Evolutionary conservation across 2,797 vertebrate species (phyloP), one percentile per base, ranked within the genome.

Genomic region (Cygnus olor): DNA sequence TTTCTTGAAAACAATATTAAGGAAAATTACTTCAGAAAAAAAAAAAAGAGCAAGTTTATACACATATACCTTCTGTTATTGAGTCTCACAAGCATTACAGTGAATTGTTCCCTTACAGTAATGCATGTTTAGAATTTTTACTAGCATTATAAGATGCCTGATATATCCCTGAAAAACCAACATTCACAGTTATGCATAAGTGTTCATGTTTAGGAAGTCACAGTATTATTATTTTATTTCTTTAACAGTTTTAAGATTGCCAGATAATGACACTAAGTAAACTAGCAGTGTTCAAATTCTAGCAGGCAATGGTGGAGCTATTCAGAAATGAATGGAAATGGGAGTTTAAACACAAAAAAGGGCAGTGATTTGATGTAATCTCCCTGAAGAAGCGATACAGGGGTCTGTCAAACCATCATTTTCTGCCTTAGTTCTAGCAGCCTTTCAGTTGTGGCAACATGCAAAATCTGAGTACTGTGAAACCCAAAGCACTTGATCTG

Each of bases 361-460:
- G 10, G 2, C 1, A 1, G 51, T n/a, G 15, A 21, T 49, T 53
- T 80, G 32, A 73, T 17, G 14, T 11, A 13, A 60, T 58, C 15
- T 56, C 57, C 57, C 27, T 45, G 18, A 49, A 11, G 21, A 49
- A 32, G 15, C 73, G 78, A 28, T 1, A 15, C 0, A 0, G 2
- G 9, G 17, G 21, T 54, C 20, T 77, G n/a, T 25, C 58, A 74
- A 44, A 54, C 5, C n/a, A 17, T 19, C 21, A 1, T 6, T 24
- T 36, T 44, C 36, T 56, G 73, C 28, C 56, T 19, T 49, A 5
- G 32, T 4, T 85, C 40, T 8, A 34, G 21, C 21, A 69, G 69
- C 47, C 24, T 40, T 54, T 58, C 34, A 25, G 30, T 22, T 28
- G 0, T 0, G 18, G 36, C 74, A 64, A 71, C 40, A 24, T 0